These are phyloP conservation scores for Cottus gobio DNA, from an alignment of 2,113 vertebrate species.

Conservation along the genomic window DNA sequence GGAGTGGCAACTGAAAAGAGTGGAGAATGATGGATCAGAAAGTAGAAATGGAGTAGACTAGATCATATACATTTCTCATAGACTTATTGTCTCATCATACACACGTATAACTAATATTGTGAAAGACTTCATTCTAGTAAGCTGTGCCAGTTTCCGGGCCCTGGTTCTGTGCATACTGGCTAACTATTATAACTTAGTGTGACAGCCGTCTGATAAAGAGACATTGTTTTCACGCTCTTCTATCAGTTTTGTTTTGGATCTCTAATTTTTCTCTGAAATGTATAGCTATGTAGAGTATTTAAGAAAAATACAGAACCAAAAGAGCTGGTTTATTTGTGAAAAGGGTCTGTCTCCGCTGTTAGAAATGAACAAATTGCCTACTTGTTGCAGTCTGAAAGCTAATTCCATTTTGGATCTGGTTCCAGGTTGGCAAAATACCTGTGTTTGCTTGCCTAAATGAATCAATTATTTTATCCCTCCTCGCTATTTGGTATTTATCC, in stretches of 20 bases:
- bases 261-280: background rate
- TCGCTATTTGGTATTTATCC: background rate
- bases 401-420: background rate
- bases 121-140: background rate
- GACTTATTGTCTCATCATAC: background rate
- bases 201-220: background rate
- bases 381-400: background rate
- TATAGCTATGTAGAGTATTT: too few relatives aligned
- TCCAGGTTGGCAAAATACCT: background rate
- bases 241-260: too few relatives aligned
- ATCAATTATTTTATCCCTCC: background rate
- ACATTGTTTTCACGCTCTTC: too few relatives aligned
- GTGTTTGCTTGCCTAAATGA: background rate
- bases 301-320: too few relatives aligned
- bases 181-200: background rate
- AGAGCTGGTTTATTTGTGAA: too few relatives aligned
- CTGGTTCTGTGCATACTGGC: background rate
- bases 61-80: background rate
- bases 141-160: background rate
- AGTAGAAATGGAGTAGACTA: background rate
- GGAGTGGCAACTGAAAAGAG: background rate
- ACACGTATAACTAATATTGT: background rate
- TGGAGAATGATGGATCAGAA: background rate
- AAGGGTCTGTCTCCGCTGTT: too few relatives aligned
- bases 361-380: background rate